A percentile compares a stretch with the other conserved stretches of the same genome.
Evolutionary conservation across 2,888 invertebrate genomes (phyloP).

Genomic region (Thereva unica): DNA sequence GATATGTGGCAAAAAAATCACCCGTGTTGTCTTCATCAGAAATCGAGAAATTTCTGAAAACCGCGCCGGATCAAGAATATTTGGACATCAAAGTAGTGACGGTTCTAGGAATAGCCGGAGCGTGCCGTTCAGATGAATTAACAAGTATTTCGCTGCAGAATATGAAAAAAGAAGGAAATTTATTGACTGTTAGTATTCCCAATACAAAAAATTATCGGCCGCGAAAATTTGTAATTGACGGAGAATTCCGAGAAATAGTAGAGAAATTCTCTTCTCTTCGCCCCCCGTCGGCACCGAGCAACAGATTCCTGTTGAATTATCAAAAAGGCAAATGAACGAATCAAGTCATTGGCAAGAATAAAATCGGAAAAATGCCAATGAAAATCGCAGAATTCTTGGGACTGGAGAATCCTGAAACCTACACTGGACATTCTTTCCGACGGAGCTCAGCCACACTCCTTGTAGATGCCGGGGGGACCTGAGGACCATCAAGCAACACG

Average conservation of each 20-base stretch:
- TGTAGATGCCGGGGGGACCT: conserved; percentile 10
- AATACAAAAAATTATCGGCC: conserved; percentile 40
- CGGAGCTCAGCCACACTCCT: conserved; percentile 6
- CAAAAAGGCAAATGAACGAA: conserved; percentile 36
- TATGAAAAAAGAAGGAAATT: conserved; percentile 39
- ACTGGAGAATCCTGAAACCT: conserved; percentile 17
- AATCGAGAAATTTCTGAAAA: conserved; percentile 44
- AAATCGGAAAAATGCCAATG: conserved; percentile 13
- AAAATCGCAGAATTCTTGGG: conserved; percentile 11
- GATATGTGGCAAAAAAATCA: conserved; percentile 48
- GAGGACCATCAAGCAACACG: conserved; percentile 9
- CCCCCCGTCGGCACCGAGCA: conserved; percentile 38
- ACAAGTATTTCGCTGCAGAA: conserved; percentile 39
- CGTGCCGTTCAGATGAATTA: conserved; percentile 41
- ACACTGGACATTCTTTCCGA: conserved; percentile 20
- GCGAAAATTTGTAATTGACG: conserved; percentile 41
- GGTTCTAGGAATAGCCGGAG: conserved; percentile 42
- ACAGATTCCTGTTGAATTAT: conserved; percentile 37
- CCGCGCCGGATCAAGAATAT: conserved; percentile 46
- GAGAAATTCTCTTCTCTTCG: conserved; percentile 42
- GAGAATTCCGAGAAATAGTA: conserved; percentile 37
- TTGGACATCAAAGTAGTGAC: conserved; percentile 43
- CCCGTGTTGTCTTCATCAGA: conserved; percentile 46
- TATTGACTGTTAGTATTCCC: conserved; percentile 38
- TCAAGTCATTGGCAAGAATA: conserved; percentile 28